Base-by-base conservation (phyloP, 64 coral and sea anemone species). In the Exaiptasia diaphana region DNA sequence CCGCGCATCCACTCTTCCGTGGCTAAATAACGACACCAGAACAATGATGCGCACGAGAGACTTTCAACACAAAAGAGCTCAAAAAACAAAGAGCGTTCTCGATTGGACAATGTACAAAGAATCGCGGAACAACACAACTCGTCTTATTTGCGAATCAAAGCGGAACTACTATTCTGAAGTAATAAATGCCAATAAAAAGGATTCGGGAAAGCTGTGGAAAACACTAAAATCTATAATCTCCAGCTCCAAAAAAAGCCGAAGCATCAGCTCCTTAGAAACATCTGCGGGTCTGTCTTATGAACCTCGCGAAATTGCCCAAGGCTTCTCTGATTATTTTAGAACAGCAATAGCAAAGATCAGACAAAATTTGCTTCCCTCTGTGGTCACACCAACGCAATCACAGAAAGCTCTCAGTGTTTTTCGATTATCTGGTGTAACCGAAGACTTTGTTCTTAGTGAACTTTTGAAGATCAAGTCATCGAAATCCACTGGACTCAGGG, bases 391-490 rank as follows among this genome's bases (percentile, higher is more conserved):
- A n/a, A n/a, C n/a, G n/a, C n/a, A n/a, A n/a, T n/a, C n/a, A n/a
- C n/a, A n/a, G n/a, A n/a, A n/a, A n/a, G n/a, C 64, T n/a, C 52
- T 22, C 2, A 85, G 70, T 73, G 17, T 42, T 50, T 86, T 74
- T 43, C 23, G 53, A 9, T 76, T 86, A 33, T 75, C 83, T 15
- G 63, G 38, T 20, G 38, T 86, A 8, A 27, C 50, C 20, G 72
- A 76, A 41, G 68, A 57, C 22, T 86, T 40, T 63, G 56, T 86
- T 52, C 50, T 15, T 43, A 86, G 62, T 1, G 72, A 86, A 38
- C 24, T 76, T 12, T 75, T 62, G 43, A 86, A 86, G 32, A 50
- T 86, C 71, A 62, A 86, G 41, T 34, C 32, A 49, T 86, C 69
- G 21, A 86, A 76, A 12, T 86, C 83, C 12, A 76, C 56, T n/a